Conservation (phyloP, 2,797 vertebrate species). For the Anisognathus igniventris region DNA sequence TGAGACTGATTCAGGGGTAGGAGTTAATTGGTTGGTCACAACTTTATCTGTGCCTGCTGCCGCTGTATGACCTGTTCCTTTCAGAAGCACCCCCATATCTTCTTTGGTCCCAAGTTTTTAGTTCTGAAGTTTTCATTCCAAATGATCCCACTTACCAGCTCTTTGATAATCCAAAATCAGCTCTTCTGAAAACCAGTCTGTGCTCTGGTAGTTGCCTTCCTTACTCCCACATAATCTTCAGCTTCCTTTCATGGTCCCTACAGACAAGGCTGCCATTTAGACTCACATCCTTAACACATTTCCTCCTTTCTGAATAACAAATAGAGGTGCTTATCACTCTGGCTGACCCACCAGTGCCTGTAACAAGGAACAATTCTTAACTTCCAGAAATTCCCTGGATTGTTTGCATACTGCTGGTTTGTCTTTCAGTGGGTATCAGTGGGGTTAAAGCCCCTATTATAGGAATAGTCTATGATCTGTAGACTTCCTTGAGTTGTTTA, state of each 20-base stretch:
- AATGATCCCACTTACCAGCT: background rate
- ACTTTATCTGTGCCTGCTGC: background rate
- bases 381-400: background rate
- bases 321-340: background rate
- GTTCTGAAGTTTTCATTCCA: background rate
- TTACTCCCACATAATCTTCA: background rate
- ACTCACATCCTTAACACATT: background rate
- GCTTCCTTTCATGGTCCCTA: background rate
- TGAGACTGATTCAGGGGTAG: background rate
- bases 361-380: background rate
- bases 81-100: background rate
- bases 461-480: background rate
- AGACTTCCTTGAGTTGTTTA: background rate
- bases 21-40: background rate
- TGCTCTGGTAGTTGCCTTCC: background rate
- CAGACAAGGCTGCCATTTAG: background rate
- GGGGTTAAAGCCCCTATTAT: background rate
- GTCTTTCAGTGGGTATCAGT: background rate
- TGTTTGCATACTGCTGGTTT: background rate
- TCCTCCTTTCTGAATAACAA: background rate
- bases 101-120: background rate
- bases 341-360: background rate
- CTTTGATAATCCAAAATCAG: background rate
- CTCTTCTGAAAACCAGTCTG: background rate
- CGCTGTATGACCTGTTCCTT: background rate